Conservation (phyloP, 2,888 invertebrate genomes). For the Sinodicranocentrus sp. region DNA sequence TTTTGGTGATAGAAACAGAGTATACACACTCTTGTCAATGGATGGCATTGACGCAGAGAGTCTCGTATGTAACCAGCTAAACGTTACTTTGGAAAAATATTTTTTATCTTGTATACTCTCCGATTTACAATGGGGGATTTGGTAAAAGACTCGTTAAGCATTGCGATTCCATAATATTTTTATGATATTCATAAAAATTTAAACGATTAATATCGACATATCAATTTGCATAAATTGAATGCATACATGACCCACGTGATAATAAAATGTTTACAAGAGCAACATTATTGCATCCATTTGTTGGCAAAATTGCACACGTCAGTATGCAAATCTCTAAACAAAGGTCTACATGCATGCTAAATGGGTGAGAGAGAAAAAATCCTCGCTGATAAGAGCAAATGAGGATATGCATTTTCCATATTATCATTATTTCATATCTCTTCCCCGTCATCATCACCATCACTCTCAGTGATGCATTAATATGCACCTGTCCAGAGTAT, state of each 20-base stretch:
- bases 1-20: too few species aligned
- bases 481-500: constrained; percentile 8
- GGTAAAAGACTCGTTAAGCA: too few species aligned
- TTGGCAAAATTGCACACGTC: neutral
- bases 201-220: neutral
- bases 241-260: neutral
- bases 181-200: too few species aligned
- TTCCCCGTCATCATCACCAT: neutral
- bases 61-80: too few species aligned
- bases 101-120: too few species aligned
- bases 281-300: too few species aligned
- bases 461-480: neutral
- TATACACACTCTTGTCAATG: too few species aligned
- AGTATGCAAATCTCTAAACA: neutral
- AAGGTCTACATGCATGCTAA: neutral
- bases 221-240: neutral
- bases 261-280: neutral
- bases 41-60: too few species aligned
- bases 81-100: too few species aligned
- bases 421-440: constrained; percentile 10
- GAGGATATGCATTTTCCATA: constrained; percentile 11
- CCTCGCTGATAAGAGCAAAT: neutral
- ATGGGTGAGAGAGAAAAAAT: neutral
- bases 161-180: too few species aligned
- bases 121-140: too few species aligned